Conservation (phyloP, 2,888 invertebrate genomes). For the Stomorhina lunata region DNA sequence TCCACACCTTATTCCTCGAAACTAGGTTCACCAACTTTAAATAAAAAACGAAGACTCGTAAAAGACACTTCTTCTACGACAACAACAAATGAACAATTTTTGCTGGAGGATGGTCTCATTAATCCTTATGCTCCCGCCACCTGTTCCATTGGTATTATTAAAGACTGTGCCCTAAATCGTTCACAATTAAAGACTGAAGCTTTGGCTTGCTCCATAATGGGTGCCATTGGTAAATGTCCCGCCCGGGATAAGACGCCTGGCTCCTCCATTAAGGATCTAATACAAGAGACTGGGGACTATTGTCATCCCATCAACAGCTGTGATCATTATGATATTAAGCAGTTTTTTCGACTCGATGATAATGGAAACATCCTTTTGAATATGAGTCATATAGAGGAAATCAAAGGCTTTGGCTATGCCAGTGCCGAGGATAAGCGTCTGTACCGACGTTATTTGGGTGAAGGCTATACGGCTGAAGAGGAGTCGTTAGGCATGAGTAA, state of each 20-base stretch:
- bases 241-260: constrained; percentile 65
- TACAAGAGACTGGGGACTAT: constrained; percentile 53
- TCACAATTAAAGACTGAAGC: constrained; percentile 76
- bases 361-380: constrained; percentile 78
- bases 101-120: neutral
- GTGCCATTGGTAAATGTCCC: constrained; percentile 76
- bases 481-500: constrained; percentile 63
- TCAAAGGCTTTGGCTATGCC: constrained; percentile 72
- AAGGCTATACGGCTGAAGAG: constrained; percentile 74
- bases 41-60: constrained; percentile 46
- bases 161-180: constrained; percentile 74
- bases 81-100: neutral
- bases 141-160: constrained; percentile 71
- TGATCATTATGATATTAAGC: constrained; percentile 78
- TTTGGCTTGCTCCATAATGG: constrained; percentile 76
- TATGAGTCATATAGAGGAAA: constrained; percentile 76
- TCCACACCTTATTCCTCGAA: constrained; percentile 29
- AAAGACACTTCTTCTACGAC: neutral
- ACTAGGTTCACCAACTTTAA: constrained; percentile 19
- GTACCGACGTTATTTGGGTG: constrained; percentile 71
- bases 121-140: constrained; percentile 41
- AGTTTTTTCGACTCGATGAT: constrained; percentile 79
- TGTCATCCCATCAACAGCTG: constrained; percentile 71
- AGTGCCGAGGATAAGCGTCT: constrained; percentile 70
- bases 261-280: constrained; percentile 62